Evolutionary conservation across 2,797 vertebrate species (phyloP), one percentile per base, ranked within the genome.

Genomic region (Sebastes vulpes): DNA sequence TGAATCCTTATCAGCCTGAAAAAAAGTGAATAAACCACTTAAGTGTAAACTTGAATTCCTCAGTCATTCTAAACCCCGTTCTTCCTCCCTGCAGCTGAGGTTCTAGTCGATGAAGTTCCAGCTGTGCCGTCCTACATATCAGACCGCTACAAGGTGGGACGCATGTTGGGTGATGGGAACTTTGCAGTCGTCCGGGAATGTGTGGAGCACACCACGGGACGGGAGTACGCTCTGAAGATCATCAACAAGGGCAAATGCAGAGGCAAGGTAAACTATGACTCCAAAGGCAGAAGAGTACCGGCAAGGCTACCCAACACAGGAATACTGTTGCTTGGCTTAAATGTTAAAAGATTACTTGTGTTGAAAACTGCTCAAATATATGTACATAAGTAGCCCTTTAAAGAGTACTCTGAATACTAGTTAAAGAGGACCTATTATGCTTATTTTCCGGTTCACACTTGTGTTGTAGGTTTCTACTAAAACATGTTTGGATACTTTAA

Each of bases 231-330:
- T 31, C 95, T 99, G 93, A 99, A 99, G 97, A 99, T 99, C 93
- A 99, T 99, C 89, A 99, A 99, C 96, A 99, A 99, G 96, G 97
- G 98, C 92, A 99, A 99, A 96, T 99, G 98, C 91, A 96, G 98
- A 95, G 98, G 98, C 81, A 99, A 99, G 96, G 98, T 99, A 95
- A 95, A 94, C 9, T 9, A 21, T 14, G n/a, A 58, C 18, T 42
- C 21, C 2, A 4, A 46, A 25, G 9, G 11, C 25, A 59, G 20
- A 58, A 28, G 16, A 64, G 4, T 4, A 16, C 4, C 9, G 14
- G 12, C n/a, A 48, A 7, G n/a, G 28, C 3, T 20, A 14, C 9
- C 5, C 5, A 1, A 29, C 18, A 68, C 28, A 60, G 9, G 69
- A 16, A 50, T n/a, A 23, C 11, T 53, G 20, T 11, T 64, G 7